Percentiles rank a stretch among this genome's conserved stretches.
Evolutionary conservation across 2,888 invertebrate genomes (phyloP).

Genomic region (Phrixothrix hirtus): DNA sequence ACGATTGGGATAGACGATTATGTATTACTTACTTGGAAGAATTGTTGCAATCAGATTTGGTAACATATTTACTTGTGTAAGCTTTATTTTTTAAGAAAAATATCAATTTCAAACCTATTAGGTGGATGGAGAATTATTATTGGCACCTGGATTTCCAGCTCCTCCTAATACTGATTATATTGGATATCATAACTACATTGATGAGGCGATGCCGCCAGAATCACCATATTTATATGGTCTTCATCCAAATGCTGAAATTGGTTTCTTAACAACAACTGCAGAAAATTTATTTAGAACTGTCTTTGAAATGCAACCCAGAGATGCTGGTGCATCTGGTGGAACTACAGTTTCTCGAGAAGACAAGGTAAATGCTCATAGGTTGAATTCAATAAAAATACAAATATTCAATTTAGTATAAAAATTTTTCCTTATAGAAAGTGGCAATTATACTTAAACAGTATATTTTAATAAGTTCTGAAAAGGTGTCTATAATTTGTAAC

Average conservation of each 20-base stretch:
- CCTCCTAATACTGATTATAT: slow-evolving; percentile 87
- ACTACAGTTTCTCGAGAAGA: slow-evolving; percentile 79
- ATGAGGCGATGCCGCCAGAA: slow-evolving; percentile 83
- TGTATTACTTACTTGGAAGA: slow-evolving; percentile 85
- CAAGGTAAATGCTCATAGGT: too few relatives aligned
- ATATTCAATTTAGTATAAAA: too few relatives aligned
- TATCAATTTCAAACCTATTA: too few relatives aligned
- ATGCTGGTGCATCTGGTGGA: slow-evolving; percentile 72
- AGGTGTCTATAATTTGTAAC: too few relatives aligned
- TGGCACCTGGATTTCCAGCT: slow-evolving; percentile 83
- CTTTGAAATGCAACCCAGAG: slow-evolving; percentile 89
- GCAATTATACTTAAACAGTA: too few relatives aligned
- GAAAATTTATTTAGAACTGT: slow-evolving; percentile 82
- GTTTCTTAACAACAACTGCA: slow-evolving; percentile 84
- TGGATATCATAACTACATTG: slow-evolving; percentile 87
- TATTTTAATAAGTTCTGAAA: too few relatives aligned
- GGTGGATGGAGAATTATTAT: slow-evolving; percentile 82
- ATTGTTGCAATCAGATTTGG: slow-evolving; percentile 84
- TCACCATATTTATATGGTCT: slow-evolving; percentile 89
- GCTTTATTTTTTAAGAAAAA: too few relatives aligned
- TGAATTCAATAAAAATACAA: too few relatives aligned
- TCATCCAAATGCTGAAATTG: slow-evolving; percentile 94
- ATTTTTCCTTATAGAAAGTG: too few relatives aligned
- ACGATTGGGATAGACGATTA: slow-evolving; percentile 91
- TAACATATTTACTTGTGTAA: too few relatives aligned